Evolutionary conservation across 2,888 invertebrate genomes (phyloP).

Genomic region (Hemithea aestivaria): DNA sequence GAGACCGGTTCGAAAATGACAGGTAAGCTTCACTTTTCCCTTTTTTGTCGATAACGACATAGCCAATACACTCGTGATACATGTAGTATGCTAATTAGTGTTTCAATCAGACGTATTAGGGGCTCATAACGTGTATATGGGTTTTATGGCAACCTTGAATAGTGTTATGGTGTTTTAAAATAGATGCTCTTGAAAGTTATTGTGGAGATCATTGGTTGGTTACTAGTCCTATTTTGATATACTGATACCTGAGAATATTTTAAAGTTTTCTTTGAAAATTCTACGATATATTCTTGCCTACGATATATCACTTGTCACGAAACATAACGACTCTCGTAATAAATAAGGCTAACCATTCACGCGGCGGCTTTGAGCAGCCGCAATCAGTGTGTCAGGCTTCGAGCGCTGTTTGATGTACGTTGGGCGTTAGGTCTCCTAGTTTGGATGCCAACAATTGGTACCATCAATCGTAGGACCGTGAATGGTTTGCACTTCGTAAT

Average conservation of each 20-base stretch:
- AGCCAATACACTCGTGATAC: not conserved
- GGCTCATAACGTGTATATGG: slow-evolving; percentile 22
- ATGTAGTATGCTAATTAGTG: no score
- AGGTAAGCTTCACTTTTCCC: slow-evolving; percentile 16
- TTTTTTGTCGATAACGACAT: not conserved
- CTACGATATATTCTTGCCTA: not conserved
- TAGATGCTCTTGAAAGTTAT: slow-evolving; percentile 24
- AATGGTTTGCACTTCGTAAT: slow-evolving; percentile 1
- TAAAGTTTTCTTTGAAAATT: not conserved
- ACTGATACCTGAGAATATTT: slow-evolving; percentile 8
- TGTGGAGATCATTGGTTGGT: no score
- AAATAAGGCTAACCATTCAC: slow-evolving; percentile 31
- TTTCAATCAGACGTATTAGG: slow-evolving; percentile 30
- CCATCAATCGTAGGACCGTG: slow-evolving; percentile 2
- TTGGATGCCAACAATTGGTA: slow-evolving; percentile 19
- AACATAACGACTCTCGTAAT: slow-evolving; percentile 10
- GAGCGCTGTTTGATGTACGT: slow-evolving; percentile 31
- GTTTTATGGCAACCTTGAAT: slow-evolving; percentile 26
- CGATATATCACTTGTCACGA: slow-evolving; percentile 7
- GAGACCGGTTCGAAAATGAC: slow-evolving; percentile 15
- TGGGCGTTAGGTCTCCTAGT: slow-evolving; percentile 34
- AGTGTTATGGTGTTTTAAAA: slow-evolving; percentile 28
- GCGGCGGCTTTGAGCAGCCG: slow-evolving; percentile 34
- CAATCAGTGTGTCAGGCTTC: slow-evolving; percentile 41
- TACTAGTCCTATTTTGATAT: slow-evolving; percentile 7